Conservation (phyloP, 2,888 invertebrate genomes). For the Hirtodrosophila trivittata region DNA sequence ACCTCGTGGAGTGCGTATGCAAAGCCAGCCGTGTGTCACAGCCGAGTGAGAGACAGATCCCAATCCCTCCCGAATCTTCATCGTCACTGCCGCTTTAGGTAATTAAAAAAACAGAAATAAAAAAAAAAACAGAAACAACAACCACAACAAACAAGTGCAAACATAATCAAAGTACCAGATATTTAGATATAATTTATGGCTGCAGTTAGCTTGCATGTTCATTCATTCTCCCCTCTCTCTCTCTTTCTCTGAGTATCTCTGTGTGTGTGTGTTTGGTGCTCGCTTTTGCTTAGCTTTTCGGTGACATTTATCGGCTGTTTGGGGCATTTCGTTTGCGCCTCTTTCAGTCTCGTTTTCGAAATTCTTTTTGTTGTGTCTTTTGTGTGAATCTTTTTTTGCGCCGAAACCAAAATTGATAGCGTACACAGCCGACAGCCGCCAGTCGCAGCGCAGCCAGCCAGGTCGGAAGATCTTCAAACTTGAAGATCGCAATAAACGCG, state of each 20-base stretch:
- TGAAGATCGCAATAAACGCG: conserved; percentile 31
- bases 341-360: conserved; percentile 45
- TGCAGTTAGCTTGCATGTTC: conserved; percentile 52
- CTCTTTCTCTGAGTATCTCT: background rate
- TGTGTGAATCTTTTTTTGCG: conserved; percentile 36
- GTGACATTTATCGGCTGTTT: conserved; percentile 53
- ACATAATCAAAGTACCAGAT: conserved; percentile 49
- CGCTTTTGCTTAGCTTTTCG: conserved; percentile 45
- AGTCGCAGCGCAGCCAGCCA: conserved; percentile 50
- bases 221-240: conserved; percentile 19
- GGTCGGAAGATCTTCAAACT: conserved; percentile 37
- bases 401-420: conserved; percentile 55
- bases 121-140: conserved; percentile 16
- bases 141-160: conserved; percentile 5
- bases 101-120: conserved; percentile 58
- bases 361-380: conserved; percentile 49
- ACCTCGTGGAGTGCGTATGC: conserved; percentile 22
- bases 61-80: conserved; percentile 13
- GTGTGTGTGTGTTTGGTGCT: conserved; percentile 33
- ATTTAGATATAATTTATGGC: conserved; percentile 43
- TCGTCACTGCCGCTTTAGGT: conserved; percentile 56
- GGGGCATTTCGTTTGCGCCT: conserved; percentile 34
- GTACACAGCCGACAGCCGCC: conserved; percentile 20
- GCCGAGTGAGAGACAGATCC: conserved; percentile 18
- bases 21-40: conserved; percentile 7